Percentiles rank a stretch among this genome's conserved stretches.
phyloP scores from a whole-genome alignment of 2,113 vertebrate species.

The Dolichotis patagonum region DNA sequence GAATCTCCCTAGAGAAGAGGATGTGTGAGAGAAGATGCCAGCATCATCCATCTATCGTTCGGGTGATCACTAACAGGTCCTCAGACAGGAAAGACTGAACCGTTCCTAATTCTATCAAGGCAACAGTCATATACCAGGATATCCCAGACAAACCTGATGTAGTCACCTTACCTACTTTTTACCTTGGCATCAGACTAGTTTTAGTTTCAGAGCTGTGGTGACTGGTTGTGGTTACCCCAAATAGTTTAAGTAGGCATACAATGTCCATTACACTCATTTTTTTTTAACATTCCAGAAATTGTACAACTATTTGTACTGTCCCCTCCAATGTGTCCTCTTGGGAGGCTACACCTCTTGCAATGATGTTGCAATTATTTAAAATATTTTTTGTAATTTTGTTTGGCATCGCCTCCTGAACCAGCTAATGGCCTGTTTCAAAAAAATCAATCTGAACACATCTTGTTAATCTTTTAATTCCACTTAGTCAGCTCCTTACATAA shows the following conservation, averaged over 20 bases:
- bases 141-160: not conserved
- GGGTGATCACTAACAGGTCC: not conserved
- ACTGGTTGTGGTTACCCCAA: not conserved
- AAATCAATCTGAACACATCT: not conserved
- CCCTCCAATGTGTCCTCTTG: not conserved
- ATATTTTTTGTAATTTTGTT: not conserved
- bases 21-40: not conserved
- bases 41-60: not conserved
- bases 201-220: slow-evolving; percentile 3
- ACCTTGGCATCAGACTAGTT: not conserved
- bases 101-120: not conserved
- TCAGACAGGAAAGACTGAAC: not conserved
- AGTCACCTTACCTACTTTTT: not conserved
- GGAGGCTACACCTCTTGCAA: not conserved
- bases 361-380: slow-evolving; percentile 23
- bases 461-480: slow-evolving; percentile 45
- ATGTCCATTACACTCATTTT: not conserved
- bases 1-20: not conserved
- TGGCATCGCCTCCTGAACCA: not conserved
- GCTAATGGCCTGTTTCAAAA: slow-evolving; percentile 12
- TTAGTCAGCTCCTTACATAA: slow-evolving; percentile 58
- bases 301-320: not conserved
- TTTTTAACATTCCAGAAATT: slow-evolving; percentile 28
- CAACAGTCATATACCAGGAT: not conserved
- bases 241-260: not conserved